Conservation (phyloP, 2,113 vertebrate genomes). For the Gasterosteus nipponicus region DNA sequence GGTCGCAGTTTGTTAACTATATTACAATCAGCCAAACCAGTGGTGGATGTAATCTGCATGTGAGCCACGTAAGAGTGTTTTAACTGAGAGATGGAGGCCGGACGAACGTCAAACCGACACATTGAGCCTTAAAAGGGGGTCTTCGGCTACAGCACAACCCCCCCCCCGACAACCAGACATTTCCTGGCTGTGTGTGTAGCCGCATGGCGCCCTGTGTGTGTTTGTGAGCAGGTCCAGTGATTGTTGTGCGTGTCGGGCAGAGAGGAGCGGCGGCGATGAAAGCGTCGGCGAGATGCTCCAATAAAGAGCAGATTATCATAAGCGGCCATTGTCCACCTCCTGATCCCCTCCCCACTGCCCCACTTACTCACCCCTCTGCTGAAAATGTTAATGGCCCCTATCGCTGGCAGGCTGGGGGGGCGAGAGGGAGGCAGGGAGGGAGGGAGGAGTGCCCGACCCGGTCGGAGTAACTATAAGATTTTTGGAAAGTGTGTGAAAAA, state of each 20-base stretch:
- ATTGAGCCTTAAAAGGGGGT: neutral
- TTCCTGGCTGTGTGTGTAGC: neutral
- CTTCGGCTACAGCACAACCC: neutral
- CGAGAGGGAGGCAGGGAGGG: slow-evolving; percentile 37
- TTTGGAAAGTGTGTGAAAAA: slow-evolving; percentile 8
- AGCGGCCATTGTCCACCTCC: slow-evolving; percentile 81
- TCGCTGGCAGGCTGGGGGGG: slow-evolving; percentile 83
- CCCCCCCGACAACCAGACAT: slow-evolving; percentile 5
- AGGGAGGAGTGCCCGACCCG: slow-evolving; percentile 5
- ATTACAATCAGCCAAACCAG: slow-evolving; percentile 79
- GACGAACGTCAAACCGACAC: slow-evolving; percentile 15
- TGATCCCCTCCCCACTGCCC: slow-evolving; percentile 53
- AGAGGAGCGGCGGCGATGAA: slow-evolving; percentile 78
- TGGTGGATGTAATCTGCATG: neutral
- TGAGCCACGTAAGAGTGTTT: neutral
- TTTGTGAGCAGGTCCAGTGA: slow-evolving; percentile 4
- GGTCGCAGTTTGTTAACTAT: slow-evolving; percentile 85
- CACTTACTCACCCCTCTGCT: slow-evolving; percentile 76
- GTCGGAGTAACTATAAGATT: slow-evolving; percentile 42
- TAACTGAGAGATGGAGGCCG: neutral
- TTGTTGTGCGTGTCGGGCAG: slow-evolving; percentile 53
- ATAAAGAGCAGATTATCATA: slow-evolving; percentile 94
- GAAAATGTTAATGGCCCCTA: slow-evolving; percentile 94
- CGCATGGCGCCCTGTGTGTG: neutral
- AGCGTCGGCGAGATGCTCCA: slow-evolving; percentile 84